Conservation (phyloP, 2,113 vertebrate species). For the Albula glossodonta region DNA sequence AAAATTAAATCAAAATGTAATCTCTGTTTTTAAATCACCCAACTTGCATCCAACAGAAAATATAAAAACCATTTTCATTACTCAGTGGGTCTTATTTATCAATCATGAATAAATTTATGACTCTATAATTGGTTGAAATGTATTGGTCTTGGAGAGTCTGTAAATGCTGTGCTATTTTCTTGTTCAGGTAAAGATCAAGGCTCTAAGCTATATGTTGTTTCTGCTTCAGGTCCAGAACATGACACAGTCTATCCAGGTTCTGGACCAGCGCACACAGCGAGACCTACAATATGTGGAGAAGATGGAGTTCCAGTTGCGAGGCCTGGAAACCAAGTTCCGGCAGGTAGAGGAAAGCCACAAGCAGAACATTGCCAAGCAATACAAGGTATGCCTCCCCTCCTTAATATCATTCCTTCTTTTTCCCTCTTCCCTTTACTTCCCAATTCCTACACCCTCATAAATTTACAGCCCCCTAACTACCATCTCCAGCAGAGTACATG, state of each 20-base stretch:
- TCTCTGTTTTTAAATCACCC: no score
- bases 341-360: slow-evolving; percentile 93
- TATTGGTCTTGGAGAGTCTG: no score
- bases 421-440: neutral
- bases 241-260: slow-evolving; percentile 92
- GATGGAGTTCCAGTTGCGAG: slow-evolving; percentile 92
- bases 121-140: no score
- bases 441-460: neutral
- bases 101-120: no score
- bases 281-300: slow-evolving; percentile 94
- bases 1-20: no score
- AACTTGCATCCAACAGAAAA: no score
- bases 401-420: neutral
- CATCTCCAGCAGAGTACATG: neutral
- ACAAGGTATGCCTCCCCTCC: slow-evolving; percentile 76
- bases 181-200: neutral
- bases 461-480: neutral
- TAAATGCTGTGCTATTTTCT: neutral
- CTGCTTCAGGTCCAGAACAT: slow-evolving; percentile 90
- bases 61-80: no score
- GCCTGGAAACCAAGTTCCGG: slow-evolving; percentile 89
- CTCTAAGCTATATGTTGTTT: neutral
- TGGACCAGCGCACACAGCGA: slow-evolving; percentile 90
- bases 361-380: slow-evolving; percentile 90
- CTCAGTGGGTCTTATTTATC: no score